Conservation (phyloP, 92 coral and sea anemone species). For the Galaxea fascicularis region DNA sequence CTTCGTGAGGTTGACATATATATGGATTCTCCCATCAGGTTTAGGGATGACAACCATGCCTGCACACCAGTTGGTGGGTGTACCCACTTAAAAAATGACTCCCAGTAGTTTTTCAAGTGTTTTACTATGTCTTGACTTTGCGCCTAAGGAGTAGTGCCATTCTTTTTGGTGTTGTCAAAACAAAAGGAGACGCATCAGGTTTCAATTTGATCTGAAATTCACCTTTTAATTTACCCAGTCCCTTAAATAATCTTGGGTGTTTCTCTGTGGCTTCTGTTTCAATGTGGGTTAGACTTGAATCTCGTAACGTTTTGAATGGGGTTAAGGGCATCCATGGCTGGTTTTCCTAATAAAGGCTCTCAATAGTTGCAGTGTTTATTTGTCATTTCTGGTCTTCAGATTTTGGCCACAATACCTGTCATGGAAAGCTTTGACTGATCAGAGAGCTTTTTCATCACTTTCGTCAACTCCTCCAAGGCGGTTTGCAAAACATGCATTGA, state of each 20-base stretch:
- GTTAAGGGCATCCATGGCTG: conserved; percentile 55
- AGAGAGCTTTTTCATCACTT: conserved; percentile 37
- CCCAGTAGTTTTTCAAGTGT: conserved; percentile 52
- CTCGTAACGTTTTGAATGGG: conserved; percentile 16
- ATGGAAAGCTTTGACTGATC: conserved; percentile 37
- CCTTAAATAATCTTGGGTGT: conserved; percentile 47
- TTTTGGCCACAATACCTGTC: conserved; percentile 22
- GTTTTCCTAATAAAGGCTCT: conserved; percentile 58
- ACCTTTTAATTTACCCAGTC: conserved; percentile 59
- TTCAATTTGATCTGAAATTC: conserved; percentile 52
- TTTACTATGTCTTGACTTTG: conserved; percentile 56
- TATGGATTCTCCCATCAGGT: conserved; percentile 47
- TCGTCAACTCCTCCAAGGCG: conserved; percentile 27
- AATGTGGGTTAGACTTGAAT: background rate
- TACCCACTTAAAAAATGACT: conserved; percentile 52
- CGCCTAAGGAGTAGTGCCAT: conserved; percentile 53
- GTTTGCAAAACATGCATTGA: conserved; percentile 13
- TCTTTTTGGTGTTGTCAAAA: conserved; percentile 53
- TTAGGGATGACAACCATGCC: conserved; percentile 59
- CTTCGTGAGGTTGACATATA: conserved; percentile 52
- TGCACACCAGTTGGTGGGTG: conserved; percentile 63
- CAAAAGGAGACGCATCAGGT: conserved; percentile 50
- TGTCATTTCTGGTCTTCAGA: conserved; percentile 20
- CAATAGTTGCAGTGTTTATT: conserved; percentile 14
- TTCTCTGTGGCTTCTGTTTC: conserved; percentile 25